Base-by-base conservation (phyloP, 2,113 vertebrate species). In the Myotis brandtii region DNA sequence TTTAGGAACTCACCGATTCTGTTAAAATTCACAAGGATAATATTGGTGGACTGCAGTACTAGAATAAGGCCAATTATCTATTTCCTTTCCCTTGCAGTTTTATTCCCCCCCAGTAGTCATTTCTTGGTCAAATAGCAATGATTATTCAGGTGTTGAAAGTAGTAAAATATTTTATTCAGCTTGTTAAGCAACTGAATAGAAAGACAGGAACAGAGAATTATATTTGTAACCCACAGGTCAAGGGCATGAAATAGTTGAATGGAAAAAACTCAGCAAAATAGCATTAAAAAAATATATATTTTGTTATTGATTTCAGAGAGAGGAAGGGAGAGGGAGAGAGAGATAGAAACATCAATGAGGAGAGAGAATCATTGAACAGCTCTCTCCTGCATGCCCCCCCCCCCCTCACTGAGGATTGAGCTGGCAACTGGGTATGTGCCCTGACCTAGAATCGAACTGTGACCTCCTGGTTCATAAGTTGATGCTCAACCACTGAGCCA, bases 161-260 rank as follows among this genome's bases (percentile, higher is more conserved):
- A 56, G 20, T 76, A 88, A 95, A 89, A 86, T 3, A 86, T 69
- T 93, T 93, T 91, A 67, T 79, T 86, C 20, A 92, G 17, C 3
- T 86, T 89, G n/a, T 90, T 56, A 94, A 90, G 40, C 17, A 76
- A 85, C 46, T 93, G 37, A 86, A 48, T 43, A 37, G 3, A 93
- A 93, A 79, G 12, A 27, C 9, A 91, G 32, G 20, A 83, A 59
- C 34, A 84, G 9, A 91, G 21, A 81, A 72, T 91, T 93, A 11
- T 86, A 64, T 80, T 64, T 89, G 43, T 70, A 93, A 93, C 11
- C 27, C 37, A 72, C 6, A 79, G 14, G 23, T 88, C 11, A 79
- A 86, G 34, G n/a, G 21, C 23, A 40, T 3, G n/a, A 92, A 86
- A 40, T 80, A 83, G n/a, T 69, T 77, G 56, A 86, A 54, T 95